A percentile compares a stretch with the other conserved stretches of the same genome.
Conservation (phyloP, 2,113 vertebrate species). For the Pleuronectes platessa region DNA sequence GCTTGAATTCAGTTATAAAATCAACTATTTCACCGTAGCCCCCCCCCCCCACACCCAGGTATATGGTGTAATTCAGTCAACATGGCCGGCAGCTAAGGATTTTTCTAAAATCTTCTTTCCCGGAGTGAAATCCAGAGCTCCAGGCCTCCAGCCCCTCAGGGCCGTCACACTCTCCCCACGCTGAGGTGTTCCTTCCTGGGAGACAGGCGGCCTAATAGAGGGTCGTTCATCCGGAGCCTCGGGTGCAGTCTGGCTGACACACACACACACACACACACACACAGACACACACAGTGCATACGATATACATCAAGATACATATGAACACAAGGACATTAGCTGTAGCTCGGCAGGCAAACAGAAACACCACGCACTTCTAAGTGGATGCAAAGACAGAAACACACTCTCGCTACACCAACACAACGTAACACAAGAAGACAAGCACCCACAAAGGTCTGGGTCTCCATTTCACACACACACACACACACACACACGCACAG, state of each 20-base stretch:
- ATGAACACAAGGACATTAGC: conserved; percentile 10
- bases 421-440: not conserved
- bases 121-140: conserved; percentile 12
- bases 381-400: not conserved
- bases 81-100: conserved; percentile 5
- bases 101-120: conserved; percentile 23
- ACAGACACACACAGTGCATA: not conserved
- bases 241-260: conserved; percentile 30
- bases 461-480: not conserved
- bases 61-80: conserved; percentile 19
- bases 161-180: conserved; percentile 27
- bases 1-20: no score
- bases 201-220: conserved; percentile 56
- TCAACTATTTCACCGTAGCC: no score
- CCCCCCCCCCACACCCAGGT: not conserved
- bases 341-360: not conserved
- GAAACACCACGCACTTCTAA: not conserved
- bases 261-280: not conserved
- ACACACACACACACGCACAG: conserved; percentile 5
- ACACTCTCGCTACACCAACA: not conserved
- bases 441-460: not conserved
- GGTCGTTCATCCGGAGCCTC: conserved; percentile 41
- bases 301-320: not conserved
- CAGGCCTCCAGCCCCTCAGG: conserved; percentile 24
- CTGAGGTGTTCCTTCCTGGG: conserved; percentile 35